Evolutionary conservation across 1,140 invertebrate species (phyloP).

Genomic region (Cotesia vestalis): DNA sequence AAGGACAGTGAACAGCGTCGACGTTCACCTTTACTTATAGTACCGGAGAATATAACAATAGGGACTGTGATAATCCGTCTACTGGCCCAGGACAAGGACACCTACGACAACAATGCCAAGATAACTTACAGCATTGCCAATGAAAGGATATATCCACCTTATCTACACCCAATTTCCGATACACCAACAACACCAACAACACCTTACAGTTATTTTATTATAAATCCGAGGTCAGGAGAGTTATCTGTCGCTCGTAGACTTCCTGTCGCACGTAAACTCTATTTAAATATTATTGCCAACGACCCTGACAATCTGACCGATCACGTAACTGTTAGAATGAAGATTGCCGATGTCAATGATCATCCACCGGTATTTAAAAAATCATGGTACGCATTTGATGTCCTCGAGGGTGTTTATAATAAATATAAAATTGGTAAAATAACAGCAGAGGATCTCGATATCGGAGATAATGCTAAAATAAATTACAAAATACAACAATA

Average conservation of each 20-base stretch:
- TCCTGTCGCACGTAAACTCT: constrained; percentile 80
- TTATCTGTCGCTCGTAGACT: constrained; percentile 78
- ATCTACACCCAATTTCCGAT: constrained; percentile 57
- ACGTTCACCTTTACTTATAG: constrained; percentile 69
- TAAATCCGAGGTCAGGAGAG: constrained; percentile 78
- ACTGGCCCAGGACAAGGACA: constrained; percentile 84
- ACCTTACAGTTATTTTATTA: constrained; percentile 70
- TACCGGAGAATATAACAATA: constrained; percentile 81
- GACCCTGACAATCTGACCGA: constrained; percentile 80
- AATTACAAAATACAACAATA: constrained; percentile 71
- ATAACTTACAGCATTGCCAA: constrained; percentile 77
- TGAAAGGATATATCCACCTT: constrained; percentile 42
- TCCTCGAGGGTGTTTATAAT: constrained; percentile 80
- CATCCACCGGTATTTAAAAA: constrained; percentile 84
- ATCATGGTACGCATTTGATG: constrained; percentile 83
- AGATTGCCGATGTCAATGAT: constrained; percentile 85
- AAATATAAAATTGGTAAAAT: constrained; percentile 74
- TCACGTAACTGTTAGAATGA: constrained; percentile 73
- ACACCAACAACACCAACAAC: constrained; percentile 64
- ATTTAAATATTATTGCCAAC: constrained; percentile 78
- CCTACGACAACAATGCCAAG: constrained; percentile 74
- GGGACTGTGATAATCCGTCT: constrained; percentile 80
- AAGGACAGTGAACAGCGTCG: constrained; percentile 48
- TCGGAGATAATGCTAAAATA: constrained; percentile 79
- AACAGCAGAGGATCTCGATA: constrained; percentile 78